Evolutionary conservation across 2,797 vertebrate genomes (phyloP), one percentile per base, ranked within the genome.

Genomic region (Pseudochirops cupreus): DNA sequence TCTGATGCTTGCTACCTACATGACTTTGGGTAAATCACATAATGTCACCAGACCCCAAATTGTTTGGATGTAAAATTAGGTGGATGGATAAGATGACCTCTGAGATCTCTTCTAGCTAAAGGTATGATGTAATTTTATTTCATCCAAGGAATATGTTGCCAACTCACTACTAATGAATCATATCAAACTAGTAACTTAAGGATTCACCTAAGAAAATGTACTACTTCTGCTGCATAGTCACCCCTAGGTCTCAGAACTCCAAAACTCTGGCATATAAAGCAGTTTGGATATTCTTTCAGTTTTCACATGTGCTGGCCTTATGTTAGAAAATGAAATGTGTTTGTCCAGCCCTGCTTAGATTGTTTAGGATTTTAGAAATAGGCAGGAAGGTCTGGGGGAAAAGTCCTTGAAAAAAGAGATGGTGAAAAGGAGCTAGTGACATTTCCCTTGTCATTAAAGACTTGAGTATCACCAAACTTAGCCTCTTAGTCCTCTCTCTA

Each of bases 341-440:
- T 28, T n/a, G 5, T n/a, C 52, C 5, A 52, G 2, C 0, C 91
- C 16, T 91, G 33, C 55, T 94, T n/a, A 1, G 31, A 55, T 29
- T 26, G 56, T 59, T 93, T 4, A 91, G 92, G 90, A 95, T 87
- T 56, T 96, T 90, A 95, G 53, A 96, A 33, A 94, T 28, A 56
- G 39, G 92, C 14, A 87, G 39, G 26, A 57, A 74, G 91, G 28
- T 87, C 26, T 89, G 31, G 0, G 28, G 87, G 90, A 53, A 91
- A 95, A 89, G 33, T n/a, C 46, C 58, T 93, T 89, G 59, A 95
- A 24, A 96, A 53, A 91, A 10, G 18, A 92, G 53, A 91, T 92
- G 39, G 90, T 91, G 82, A 93, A 57, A 52, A 28, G 29, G 74
- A 4, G 12, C 9, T 4, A 24, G 39, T 16, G 39, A 1, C 11